A percentile compares a stretch with the other conserved stretches of the same genome.
Evolutionary conservation across 2,113 vertebrate species (phyloP).

Genomic region (Callopanchax toddi): DNA sequence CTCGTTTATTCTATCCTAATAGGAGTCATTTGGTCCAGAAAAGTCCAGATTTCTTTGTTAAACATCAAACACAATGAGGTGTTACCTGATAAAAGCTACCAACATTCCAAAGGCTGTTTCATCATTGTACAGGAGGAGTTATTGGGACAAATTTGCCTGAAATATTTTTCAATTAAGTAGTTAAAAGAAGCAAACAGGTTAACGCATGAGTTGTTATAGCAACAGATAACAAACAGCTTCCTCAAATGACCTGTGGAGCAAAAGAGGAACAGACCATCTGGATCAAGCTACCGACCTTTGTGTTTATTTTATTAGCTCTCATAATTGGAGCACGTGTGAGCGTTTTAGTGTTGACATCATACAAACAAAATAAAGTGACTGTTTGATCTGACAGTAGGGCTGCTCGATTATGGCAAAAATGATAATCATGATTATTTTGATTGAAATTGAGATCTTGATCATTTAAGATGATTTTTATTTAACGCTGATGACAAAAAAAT

Average conservation of each 20-base stretch:
- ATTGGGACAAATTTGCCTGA: constrained; percentile 12
- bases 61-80: neutral
- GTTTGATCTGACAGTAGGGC: too few species aligned
- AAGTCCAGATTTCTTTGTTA: neutral
- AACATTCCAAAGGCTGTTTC: constrained; percentile 14
- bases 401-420: too few species aligned
- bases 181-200: constrained; percentile 18
- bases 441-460: too few species aligned
- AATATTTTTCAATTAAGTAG: constrained; percentile 15
- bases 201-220: constrained; percentile 41
- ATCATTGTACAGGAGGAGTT: neutral
- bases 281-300: neutral
- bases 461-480: too few species aligned
- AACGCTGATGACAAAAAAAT: too few species aligned
- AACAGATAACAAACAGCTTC: constrained; percentile 41
- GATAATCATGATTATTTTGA: too few species aligned
- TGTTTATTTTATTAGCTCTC: neutral
- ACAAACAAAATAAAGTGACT: neutral
- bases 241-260: constrained; percentile 37
- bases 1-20: constrained; percentile 1
- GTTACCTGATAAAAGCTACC: constrained; percentile 7
- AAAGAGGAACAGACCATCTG: constrained; percentile 14
- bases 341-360: neutral
- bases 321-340: neutral
- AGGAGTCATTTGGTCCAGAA: neutral